Conservation (phyloP, 2,888 invertebrate species). For the Listrodromus nycthemerus region DNA sequence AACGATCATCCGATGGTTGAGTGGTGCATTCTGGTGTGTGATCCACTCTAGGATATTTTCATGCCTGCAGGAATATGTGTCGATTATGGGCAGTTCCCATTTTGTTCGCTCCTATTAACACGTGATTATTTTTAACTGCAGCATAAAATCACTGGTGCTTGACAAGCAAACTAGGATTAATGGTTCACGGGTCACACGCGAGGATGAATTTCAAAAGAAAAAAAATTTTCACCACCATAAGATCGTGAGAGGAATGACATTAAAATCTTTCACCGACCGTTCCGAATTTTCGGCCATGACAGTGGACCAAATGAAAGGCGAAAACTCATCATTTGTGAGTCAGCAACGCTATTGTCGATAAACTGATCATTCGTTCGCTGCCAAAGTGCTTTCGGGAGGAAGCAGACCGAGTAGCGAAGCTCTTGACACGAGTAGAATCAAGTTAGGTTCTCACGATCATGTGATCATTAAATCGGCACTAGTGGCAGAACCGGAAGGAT, state of each 20-base stretch:
- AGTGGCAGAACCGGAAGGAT: background rate
- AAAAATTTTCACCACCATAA: no score
- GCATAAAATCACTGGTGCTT: conserved; percentile 2
- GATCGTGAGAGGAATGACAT: no score
- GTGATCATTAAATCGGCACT: conserved; percentile 2
- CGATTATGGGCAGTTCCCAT: background rate
- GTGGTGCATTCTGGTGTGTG: conserved; percentile 42
- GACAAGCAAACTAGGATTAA: conserved; percentile 8
- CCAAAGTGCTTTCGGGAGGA: background rate
- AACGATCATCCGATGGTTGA: no score
- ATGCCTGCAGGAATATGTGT: conserved; percentile 27
- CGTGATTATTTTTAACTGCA: conserved; percentile 47
- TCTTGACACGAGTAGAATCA: background rate
- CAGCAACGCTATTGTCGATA: background rate
- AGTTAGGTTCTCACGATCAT: background rate
- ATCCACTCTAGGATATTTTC: conserved; percentile 16
- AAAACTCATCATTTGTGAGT: no score
- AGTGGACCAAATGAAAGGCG: no score
- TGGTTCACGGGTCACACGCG: conserved; percentile 19
- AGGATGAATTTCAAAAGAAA: background rate
- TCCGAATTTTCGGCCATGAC: no score
- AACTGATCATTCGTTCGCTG: background rate
- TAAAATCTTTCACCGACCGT: no score
- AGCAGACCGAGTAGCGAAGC: background rate
- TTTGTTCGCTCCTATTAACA: conserved; percentile 20